Evolutionary conservation across 2,113 vertebrate species (phyloP).

Genomic region (Pelobates fuscus): DNA sequence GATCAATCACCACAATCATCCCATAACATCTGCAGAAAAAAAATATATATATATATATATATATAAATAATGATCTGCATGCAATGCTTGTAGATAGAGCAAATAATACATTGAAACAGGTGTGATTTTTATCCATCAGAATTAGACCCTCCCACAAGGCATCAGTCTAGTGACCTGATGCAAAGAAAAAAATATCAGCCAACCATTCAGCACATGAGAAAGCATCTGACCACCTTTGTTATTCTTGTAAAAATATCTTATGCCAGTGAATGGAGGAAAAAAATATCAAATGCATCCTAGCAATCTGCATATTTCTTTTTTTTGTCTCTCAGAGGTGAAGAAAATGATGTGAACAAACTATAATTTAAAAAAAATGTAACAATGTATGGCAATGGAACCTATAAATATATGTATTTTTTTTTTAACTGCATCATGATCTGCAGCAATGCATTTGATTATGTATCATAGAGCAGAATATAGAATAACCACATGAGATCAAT

Average conservation of each 20-base stretch:
- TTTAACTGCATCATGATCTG: slow-evolving; percentile 3
- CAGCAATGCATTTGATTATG: slow-evolving; percentile 14
- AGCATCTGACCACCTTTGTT: slow-evolving; percentile 35
- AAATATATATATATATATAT: not conserved
- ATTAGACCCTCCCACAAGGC: not conserved
- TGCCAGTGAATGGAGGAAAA: slow-evolving; percentile 10
- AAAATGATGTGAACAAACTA: not conserved
- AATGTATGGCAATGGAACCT: no score
- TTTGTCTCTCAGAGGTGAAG: not conserved
- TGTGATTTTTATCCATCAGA: not conserved
- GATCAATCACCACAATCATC: not conserved
- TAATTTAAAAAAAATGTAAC: no score
- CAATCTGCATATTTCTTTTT: slow-evolving; percentile 9
- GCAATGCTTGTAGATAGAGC: no score
- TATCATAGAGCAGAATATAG: not conserved
- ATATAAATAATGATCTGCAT: no score
- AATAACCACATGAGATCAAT: not conserved
- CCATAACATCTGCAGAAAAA: no score
- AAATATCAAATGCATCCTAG: not conserved
- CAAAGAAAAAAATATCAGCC: slow-evolving; percentile 8
- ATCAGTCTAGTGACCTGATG: slow-evolving; percentile 22
- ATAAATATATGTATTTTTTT: no score
- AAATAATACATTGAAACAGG: slow-evolving; percentile 39
- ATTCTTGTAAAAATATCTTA: slow-evolving; percentile 29
- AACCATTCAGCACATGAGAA: slow-evolving; percentile 3